Evolutionary conservation across 2,888 invertebrate species (phyloP), one percentile per base, ranked within the genome.

Genomic region (Polietes domitor): DNA sequence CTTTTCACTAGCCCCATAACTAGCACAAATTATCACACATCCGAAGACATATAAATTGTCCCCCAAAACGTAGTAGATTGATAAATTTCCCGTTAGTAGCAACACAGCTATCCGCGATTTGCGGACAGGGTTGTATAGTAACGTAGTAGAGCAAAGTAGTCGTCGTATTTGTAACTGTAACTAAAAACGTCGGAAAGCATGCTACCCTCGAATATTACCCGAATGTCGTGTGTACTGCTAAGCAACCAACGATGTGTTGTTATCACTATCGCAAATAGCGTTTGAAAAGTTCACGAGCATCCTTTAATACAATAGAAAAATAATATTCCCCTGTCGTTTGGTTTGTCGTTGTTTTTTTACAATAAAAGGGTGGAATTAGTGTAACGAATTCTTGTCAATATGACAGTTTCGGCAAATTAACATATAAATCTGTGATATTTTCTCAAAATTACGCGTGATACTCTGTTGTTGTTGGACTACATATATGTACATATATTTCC

Each of bases 211-310:
- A 37, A 37, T 47, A 47, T 53, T 53, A 53, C 19, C 21, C 19
- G 53, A 53, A 53, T 21, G 21, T 53, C 53, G 53, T 21, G 53
- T 19, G 3, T 53, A 53, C 53, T 53, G 19, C 21, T 19, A 17
- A 19, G 19, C 53, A 53, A 21, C 21, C 53, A 53, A 53, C 53
- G 5, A 21, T 53, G 53, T 53, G 53, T 50, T 50, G 12, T 68
- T 41, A 68, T 41, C 68, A 68, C 47, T 43, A 47, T 15, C 26
- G 26, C 26, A 68, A 15, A 68, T 19, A 65, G 37, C 43, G 47
- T 77, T 24, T 28, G 28, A 77, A 77, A 61, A 74, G 55, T 70
- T 77, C 70, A 65, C 75, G 71, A 78, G 72, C 47, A 74, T 63
- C 15, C 15, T 72, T 68, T 53, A n/a, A 21, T 26, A 77, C 12